Evolutionary conservation across 2,888 invertebrate genomes (phyloP).

Genomic region (Cantharis lateralis): DNA sequence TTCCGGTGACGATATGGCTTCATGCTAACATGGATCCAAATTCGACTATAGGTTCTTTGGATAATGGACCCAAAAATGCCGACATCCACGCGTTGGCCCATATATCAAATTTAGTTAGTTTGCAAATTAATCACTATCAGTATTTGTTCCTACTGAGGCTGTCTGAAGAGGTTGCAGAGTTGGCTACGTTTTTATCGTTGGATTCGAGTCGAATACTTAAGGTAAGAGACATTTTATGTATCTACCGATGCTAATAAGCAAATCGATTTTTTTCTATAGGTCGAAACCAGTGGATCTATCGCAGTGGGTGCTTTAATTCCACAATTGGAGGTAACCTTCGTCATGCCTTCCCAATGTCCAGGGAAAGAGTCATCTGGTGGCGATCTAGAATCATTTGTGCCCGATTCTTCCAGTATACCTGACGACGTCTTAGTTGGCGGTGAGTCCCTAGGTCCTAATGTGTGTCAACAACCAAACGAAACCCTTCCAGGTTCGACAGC

Average conservation of each 20-base stretch:
- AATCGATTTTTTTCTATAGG: slow-evolving; percentile 39
- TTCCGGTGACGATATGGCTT: slow-evolving; percentile 87
- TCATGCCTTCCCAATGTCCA: slow-evolving; percentile 82
- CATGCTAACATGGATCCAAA: slow-evolving; percentile 58
- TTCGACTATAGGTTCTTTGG: slow-evolving; percentile 46
- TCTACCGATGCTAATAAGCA: background rate
- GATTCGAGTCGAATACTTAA: slow-evolving; percentile 75
- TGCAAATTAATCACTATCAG: slow-evolving; percentile 94
- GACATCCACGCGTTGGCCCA: slow-evolving; percentile 82
- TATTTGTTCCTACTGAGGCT: slow-evolving; percentile 85
- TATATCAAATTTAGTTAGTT: slow-evolving; percentile 81
- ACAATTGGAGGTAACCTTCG: slow-evolving; percentile 84
- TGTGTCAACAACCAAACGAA: background rate
- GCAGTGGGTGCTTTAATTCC: slow-evolving; percentile 80
- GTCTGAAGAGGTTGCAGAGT: slow-evolving; percentile 78
- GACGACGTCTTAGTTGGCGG: slow-evolving; percentile 70
- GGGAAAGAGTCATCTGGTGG: slow-evolving; percentile 85
- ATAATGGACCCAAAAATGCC: slow-evolving; percentile 55
- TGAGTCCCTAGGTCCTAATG: slow-evolving; percentile 44
- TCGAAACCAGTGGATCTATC: slow-evolving; percentile 59
- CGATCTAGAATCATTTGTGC: slow-evolving; percentile 79
- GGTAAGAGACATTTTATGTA: slow-evolving; percentile 42
- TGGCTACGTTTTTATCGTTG: slow-evolving; percentile 77
- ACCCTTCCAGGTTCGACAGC: slow-evolving; percentile 16
- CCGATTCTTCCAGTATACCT: slow-evolving; percentile 83